A percentile compares a stretch with the other conserved stretches of the same genome.
These are phyloP conservation scores for Cottus gobio DNA, from an alignment of 2,113 vertebrate species.

Conservation along the genomic window DNA sequence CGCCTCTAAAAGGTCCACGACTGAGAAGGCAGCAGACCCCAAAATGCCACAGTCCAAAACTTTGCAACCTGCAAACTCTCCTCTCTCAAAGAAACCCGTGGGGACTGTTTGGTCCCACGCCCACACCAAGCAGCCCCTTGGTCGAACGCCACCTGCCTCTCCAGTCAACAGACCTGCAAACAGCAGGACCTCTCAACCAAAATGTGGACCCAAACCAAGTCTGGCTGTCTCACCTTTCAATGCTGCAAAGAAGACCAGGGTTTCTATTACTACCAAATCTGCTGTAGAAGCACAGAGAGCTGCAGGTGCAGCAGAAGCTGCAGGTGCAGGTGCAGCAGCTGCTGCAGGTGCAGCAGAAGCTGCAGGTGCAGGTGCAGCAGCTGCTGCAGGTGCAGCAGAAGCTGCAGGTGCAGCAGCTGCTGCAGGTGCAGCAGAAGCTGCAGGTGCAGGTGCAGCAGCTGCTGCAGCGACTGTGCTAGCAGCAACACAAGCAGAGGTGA, in stretches of 20 bases:
- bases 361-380: too few species aligned
- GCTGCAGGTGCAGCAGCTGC: neutral
- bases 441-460: too few species aligned
- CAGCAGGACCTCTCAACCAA: slow-evolving; percentile 42
- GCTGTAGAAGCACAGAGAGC: neutral
- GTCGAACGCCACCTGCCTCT: slow-evolving; percentile 57
- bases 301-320: neutral
- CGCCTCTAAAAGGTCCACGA: slow-evolving; percentile 48
- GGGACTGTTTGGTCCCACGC: slow-evolving; percentile 30
- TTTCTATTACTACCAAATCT: neutral
- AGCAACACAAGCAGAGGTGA: slow-evolving; percentile 22
- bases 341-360: neutral
- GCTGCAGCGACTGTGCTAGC: slow-evolving; percentile 16
- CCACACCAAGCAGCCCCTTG: slow-evolving; percentile 32
- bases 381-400: neutral
- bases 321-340: neutral
- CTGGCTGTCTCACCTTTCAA: slow-evolving; percentile 72
- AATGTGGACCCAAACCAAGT: slow-evolving; percentile 68
- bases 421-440: neutral
- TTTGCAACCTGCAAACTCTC: slow-evolving; percentile 49
- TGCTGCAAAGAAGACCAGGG: slow-evolving; percentile 49
- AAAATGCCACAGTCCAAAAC: slow-evolving; percentile 66
- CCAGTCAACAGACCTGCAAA: slow-evolving; percentile 55
- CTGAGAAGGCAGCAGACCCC: slow-evolving; percentile 42
- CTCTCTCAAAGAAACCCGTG: slow-evolving; percentile 54